A percentile compares a stretch with the other conserved stretches of the same genome.
These are phyloP conservation scores for Pachypeltis micranthus DNA, from an alignment of 1,140 invertebrate genomes.

Conservation along the genomic window DNA sequence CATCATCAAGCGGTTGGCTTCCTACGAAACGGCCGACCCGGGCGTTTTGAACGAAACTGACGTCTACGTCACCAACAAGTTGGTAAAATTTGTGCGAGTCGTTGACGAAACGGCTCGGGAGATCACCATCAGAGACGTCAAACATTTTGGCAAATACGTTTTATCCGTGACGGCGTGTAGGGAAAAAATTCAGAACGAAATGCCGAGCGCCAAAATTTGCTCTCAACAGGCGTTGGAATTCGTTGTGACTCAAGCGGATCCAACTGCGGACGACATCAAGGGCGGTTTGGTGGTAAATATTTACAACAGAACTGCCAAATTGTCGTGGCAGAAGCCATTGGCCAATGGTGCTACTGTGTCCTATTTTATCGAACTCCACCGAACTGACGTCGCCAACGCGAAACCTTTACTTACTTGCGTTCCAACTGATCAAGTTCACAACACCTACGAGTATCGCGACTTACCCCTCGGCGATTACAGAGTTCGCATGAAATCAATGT, in stretches of 20 bases:
- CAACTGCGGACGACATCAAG: slow-evolving; percentile 23
- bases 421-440: background rate
- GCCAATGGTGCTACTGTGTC: slow-evolving; percentile 77
- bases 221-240: slow-evolving; percentile 19
- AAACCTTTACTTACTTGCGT: slow-evolving; percentile 30
- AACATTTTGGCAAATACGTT: slow-evolving; percentile 58
- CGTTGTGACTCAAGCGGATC: slow-evolving; percentile 20
- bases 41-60: background rate
- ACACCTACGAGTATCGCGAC: background rate
- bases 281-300: background rate
- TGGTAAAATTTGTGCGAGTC: background rate
- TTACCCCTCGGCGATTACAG: slow-evolving; percentile 12
- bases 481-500: slow-evolving; percentile 6
- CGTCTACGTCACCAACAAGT: background rate
- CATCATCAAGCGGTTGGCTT: background rate
- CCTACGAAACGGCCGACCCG: background rate
- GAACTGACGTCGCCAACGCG: slow-evolving; percentile 17
- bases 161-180: slow-evolving; percentile 61
- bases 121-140: slow-evolving; percentile 42
- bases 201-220: background rate
- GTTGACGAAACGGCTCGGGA: background rate
- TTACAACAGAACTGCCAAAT: slow-evolving; percentile 21
- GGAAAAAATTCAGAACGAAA: slow-evolving; percentile 34
- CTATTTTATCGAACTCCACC: slow-evolving; percentile 52
- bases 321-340: slow-evolving; percentile 38